Evolutionary conservation across 1,140 invertebrate species (phyloP).

Genomic region (Pentalonia nigronervosa): DNA sequence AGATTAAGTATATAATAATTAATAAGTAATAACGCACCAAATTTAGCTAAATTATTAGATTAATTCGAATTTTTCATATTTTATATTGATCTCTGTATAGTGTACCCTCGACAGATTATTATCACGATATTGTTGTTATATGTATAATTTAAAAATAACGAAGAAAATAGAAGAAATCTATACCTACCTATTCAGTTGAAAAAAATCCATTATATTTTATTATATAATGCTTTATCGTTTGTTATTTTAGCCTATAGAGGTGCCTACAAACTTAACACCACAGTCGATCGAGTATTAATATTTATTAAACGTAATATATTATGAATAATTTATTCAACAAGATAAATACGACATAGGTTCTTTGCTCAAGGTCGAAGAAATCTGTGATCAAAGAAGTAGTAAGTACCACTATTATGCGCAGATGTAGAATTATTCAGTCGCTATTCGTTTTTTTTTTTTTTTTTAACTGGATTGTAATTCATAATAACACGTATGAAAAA

Average conservation of each 20-base stretch:
- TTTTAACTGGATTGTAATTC: not conserved
- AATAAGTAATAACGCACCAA: not conserved
- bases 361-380: slow-evolving; percentile 19
- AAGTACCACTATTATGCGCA: not conserved
- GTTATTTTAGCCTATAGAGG: not conserved
- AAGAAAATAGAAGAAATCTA: not conserved
- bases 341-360: not conserved
- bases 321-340: not conserved
- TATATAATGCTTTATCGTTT: not conserved
- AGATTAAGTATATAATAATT: not conserved
- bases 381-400: not conserved
- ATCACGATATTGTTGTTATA: too few relatives aligned
- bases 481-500: not conserved
- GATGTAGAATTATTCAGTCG: not conserved
- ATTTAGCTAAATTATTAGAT: not conserved
- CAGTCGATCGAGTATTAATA: not conserved
- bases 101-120: not conserved
- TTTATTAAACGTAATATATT: not conserved
- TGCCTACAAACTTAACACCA: not conserved
- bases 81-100: not conserved
- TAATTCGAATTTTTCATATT: not conserved
- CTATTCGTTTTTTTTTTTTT: not conserved
- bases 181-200: not conserved
- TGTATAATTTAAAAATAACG: not conserved
- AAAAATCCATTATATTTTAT: not conserved